These are phyloP conservation scores for Euura lappo DNA, from an alignment of 1,140 invertebrate genomes.

Conservation along the genomic window DNA sequence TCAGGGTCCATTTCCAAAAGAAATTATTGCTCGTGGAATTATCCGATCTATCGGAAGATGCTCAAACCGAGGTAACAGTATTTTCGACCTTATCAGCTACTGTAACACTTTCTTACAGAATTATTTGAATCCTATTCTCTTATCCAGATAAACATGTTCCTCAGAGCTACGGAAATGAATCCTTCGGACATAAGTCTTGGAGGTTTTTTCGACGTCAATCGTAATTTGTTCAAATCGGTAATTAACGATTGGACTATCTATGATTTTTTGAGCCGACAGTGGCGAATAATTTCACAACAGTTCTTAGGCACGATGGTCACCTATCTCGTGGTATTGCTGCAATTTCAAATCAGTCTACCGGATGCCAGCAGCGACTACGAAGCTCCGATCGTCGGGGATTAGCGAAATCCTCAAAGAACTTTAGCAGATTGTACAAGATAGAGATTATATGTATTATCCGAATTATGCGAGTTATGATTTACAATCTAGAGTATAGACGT, in stretches of 20 bases:
- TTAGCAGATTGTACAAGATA: too few species aligned
- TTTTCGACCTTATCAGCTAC: slow-evolving; percentile 8
- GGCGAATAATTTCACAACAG: slow-evolving; percentile 45
- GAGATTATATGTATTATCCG: too few species aligned
- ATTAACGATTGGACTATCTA: slow-evolving; percentile 22
- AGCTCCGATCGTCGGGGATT: neutral
- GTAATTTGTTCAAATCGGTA: slow-evolving; percentile 72
- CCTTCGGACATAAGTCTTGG: slow-evolving; percentile 71
- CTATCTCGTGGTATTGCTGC: slow-evolving; percentile 70
- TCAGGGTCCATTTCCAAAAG: slow-evolving; percentile 72
- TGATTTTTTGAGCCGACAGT: neutral
- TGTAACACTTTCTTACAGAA: neutral
- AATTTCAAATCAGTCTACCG: slow-evolving; percentile 75
- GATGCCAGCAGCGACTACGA: slow-evolving; percentile 44
- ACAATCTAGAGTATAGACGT: too few species aligned
- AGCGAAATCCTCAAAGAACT: neutral
- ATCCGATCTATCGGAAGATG: slow-evolving; percentile 70
- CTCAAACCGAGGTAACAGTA: slow-evolving; percentile 56
- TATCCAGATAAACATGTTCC: slow-evolving; percentile 70
- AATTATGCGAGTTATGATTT: too few species aligned
- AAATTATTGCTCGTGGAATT: slow-evolving; percentile 71
- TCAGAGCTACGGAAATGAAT: slow-evolving; percentile 74
- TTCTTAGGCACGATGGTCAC: slow-evolving; percentile 74
- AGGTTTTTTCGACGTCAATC: slow-evolving; percentile 72
- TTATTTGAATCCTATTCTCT: neutral